Percentiles rank a stretch among this genome's conserved stretches.
These are phyloP conservation scores for Cyclopterus lumpus DNA, from an alignment of 2,797 vertebrate genomes.

Conservation along the genomic window DNA sequence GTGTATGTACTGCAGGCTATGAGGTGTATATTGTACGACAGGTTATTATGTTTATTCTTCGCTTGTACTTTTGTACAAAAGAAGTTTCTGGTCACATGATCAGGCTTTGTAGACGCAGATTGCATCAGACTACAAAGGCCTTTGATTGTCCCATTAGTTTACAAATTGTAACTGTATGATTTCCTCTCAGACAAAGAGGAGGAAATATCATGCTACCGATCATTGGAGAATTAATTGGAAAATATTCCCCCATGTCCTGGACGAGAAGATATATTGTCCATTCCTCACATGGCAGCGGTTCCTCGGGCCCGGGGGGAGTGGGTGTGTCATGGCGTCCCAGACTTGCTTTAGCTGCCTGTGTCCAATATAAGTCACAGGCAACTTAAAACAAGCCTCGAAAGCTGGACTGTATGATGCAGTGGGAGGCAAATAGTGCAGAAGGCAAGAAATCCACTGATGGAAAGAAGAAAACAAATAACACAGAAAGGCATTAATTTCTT, in stretches of 20 bases:
- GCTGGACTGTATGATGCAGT: conserved; percentile 54
- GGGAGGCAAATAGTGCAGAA: not conserved
- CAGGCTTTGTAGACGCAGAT: not conserved
- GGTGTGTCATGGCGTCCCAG: conserved; percentile 83
- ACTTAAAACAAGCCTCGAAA: conserved; percentile 95
- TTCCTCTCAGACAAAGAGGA: not conserved
- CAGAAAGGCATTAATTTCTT: not conserved
- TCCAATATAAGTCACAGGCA: conserved; percentile 88
- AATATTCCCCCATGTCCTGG: not conserved
- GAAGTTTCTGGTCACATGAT: not conserved
- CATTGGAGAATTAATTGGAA: not conserved
- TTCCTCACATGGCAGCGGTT: not conserved
- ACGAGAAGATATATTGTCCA: not conserved
- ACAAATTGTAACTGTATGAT: not conserved
- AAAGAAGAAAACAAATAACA: conserved; percentile 2
- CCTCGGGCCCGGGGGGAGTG: not conserved
- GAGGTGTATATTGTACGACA: not conserved
- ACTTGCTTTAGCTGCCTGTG: conserved; percentile 99
- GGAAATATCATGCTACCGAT: too few relatives aligned
- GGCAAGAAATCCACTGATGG: not conserved
- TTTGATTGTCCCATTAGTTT: not conserved
- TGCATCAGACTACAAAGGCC: not conserved
- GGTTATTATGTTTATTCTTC: not conserved
- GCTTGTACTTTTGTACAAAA: not conserved
- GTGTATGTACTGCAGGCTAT: not conserved